Evolutionary conservation across 1,140 invertebrate species (phyloP).

Genomic region (Mya arenaria): DNA sequence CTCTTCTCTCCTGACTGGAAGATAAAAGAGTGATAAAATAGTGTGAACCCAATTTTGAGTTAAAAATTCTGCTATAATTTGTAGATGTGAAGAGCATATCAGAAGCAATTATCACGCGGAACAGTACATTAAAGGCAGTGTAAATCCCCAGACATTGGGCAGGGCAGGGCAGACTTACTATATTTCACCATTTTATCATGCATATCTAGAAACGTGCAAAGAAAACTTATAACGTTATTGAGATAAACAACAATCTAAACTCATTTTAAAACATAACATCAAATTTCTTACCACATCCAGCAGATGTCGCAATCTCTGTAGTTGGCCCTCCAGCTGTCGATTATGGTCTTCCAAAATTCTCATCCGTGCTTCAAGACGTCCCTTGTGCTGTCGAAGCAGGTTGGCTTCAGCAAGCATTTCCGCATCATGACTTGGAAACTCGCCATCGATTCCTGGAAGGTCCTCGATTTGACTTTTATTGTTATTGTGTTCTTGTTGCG

Average conservation of each 20-base stretch:
- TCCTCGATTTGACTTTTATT: slow-evolving; percentile 57
- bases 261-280: neutral
- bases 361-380: slow-evolving; percentile 96
- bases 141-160: no score
- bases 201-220: neutral
- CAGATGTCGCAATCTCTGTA: slow-evolving; percentile 89
- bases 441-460: slow-evolving; percentile 62
- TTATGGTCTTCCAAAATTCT: slow-evolving; percentile 99
- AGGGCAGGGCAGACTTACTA: neutral
- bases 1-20: slow-evolving; percentile 63
- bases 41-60: neutral
- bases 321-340: slow-evolving; percentile 87
- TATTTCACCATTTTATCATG: neutral
- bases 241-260: neutral
- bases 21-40: neutral
- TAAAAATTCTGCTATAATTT: neutral
- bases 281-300: slow-evolving; percentile 87
- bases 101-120: neutral
- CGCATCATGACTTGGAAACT: slow-evolving; percentile 83
- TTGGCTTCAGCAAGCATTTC: slow-evolving; percentile 97
- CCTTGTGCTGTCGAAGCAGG: slow-evolving; percentile 95
- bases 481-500: slow-evolving; percentile 70
- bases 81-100: neutral
- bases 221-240: neutral
- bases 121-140: neutral